Evolutionary conservation across 2,113 vertebrate genomes (phyloP).

Genomic region (Symphodus melops): DNA sequence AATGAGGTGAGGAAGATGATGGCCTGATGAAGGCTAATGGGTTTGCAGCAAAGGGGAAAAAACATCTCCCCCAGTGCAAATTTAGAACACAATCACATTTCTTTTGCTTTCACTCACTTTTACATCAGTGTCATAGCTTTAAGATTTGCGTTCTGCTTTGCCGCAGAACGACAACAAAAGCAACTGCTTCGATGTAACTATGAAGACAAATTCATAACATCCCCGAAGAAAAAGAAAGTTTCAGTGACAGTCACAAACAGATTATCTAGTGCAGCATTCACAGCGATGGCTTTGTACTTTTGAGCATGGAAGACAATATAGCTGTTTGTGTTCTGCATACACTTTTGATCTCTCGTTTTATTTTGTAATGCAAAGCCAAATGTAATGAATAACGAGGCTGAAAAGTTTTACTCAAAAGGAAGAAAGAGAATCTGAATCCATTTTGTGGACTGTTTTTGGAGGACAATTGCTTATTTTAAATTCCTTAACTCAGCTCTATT

Average conservation of each 20-base stretch:
- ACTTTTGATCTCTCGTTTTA: neutral
- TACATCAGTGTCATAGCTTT: constrained; percentile 8
- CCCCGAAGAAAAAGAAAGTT: neutral
- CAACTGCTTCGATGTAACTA: neutral
- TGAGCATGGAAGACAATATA: neutral
- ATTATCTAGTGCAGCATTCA: neutral
- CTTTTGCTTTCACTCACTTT: constrained; percentile 21
- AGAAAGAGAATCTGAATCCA: neutral
- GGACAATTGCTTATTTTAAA: constrained; percentile 17
- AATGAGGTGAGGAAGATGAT: constrained; percentile 66
- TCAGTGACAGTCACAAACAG: neutral
- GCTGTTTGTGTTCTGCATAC: neutral
- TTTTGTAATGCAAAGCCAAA: neutral
- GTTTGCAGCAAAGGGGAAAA: constrained; percentile 30
- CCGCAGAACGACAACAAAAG: constrained; percentile 23
- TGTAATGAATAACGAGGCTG: neutral
- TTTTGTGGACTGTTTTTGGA: constrained; percentile 1
- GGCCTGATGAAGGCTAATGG: constrained; percentile 60
- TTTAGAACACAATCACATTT: constrained; percentile 37
- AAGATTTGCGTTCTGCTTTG: constrained; percentile 3
- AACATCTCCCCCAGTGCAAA: constrained; percentile 17
- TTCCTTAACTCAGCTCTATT: neutral
- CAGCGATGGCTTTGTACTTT: neutral
- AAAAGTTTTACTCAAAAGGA: neutral
- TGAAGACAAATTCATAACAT: constrained; percentile 3